Percentiles rank a stretch among this genome's conserved stretches.
Evolutionary conservation across 2,113 vertebrate genomes (phyloP).

Genomic region (Climacteris rufus): DNA sequence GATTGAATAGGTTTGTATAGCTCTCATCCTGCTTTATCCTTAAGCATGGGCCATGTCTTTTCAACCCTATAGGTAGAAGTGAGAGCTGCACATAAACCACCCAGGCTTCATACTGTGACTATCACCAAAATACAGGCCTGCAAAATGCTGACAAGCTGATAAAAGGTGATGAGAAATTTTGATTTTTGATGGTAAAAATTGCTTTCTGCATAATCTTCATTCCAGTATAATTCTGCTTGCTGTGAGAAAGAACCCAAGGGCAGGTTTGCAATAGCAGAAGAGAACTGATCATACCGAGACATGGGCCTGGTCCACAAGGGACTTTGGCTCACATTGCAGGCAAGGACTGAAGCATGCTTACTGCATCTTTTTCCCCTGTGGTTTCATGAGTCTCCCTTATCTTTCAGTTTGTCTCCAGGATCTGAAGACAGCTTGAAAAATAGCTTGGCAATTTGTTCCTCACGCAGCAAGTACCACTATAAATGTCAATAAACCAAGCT

Average conservation of each 20-base stretch:
- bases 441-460: constrained; percentile 2
- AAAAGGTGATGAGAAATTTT: background rate
- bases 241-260: background rate
- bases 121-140: background rate
- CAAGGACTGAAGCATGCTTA: background rate
- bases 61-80: background rate
- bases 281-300: accelerated
- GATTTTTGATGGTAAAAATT: background rate
- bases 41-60: background rate
- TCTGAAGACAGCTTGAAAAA: background rate
- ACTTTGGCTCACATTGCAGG: background rate
- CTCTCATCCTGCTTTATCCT: background rate
- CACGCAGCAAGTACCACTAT: background rate
- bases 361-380: background rate
- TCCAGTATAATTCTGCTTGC: background rate
- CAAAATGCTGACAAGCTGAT: background rate
- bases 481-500: constrained; percentile 24
- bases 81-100: background rate
- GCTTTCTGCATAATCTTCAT: background rate
- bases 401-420: background rate
- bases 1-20: background rate
- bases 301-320: background rate
- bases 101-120: background rate
- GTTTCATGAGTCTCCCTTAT: background rate
- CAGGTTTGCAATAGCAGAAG: background rate